Base-by-base conservation (phyloP, 2,888 invertebrate genomes). In the Psylliodes chrysocephalus region DNA sequence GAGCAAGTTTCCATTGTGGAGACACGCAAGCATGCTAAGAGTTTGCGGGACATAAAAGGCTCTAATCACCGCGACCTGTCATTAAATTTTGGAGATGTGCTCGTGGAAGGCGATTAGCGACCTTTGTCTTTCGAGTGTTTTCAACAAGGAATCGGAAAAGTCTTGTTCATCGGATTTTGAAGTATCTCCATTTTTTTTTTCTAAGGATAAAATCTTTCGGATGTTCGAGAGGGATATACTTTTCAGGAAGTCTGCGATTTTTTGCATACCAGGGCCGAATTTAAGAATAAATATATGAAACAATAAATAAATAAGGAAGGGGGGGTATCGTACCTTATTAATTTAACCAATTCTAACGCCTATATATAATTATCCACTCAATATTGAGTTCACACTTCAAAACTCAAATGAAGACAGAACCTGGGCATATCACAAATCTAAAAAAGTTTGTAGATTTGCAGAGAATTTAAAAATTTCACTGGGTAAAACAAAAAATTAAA, bases 1-100 rank as follows among this genome's bases (percentile, higher is more conserved):
- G 69, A 73, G 19, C 18, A 40, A 74, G 71, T 49, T 73, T 77
- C 76, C 74, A 77, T 79, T 79, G 77, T 79, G 70, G 72, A 69
- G 38, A 78, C 74, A 78, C 73, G 73, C 75, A 68, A 75, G 75
- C 75, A 75, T 75, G 74, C 73, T 63, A 56, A 59, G 46, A 49
- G 54, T 47, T 60, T 59, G 51, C 55, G n/a, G n/a, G 17, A 38
- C 30, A 62, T 57, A 59, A 64, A 64, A 56, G 55, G 15, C 59
- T 44, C 47, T 56, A 67, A 64, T 67, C 62, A 67, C 49, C 67
- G 57, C 54, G 64, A 62, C 64, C 67, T 67, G 28, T 62, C 62
- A 64, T 64, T 67, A 60, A 64, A 67, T 51, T 60, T 64, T 62
- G 51, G 60, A 64, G 62, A 64, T 53, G 53, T 51, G 28, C 64